Evolutionary conservation across 1,140 invertebrate genomes (phyloP).

Genomic region (Geopemphigus sp.): DNA sequence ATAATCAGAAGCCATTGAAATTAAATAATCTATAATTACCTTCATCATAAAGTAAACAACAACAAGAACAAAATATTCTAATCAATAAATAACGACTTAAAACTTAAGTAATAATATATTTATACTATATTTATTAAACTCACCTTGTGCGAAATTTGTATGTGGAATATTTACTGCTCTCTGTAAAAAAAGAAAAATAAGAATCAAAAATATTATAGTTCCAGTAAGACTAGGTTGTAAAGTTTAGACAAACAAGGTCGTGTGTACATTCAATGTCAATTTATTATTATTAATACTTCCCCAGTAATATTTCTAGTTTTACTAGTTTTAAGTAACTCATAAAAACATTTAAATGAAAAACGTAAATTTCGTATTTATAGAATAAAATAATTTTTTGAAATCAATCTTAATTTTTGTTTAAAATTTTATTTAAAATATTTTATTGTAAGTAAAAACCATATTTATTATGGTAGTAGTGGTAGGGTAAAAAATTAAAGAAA

Average conservation of each 20-base stretch:
- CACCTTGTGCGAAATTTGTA: conserved; percentile 45
- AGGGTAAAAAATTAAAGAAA: too few relatives aligned
- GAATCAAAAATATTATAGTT: conserved; percentile 30
- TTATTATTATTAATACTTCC: not conserved
- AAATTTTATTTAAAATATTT: too few relatives aligned
- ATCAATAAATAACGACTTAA: not conserved
- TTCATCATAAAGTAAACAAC: conserved; percentile 1
- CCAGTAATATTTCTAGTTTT: conserved; percentile 8
- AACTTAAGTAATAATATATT: not conserved
- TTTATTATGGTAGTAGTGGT: too few relatives aligned
- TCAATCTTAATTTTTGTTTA: too few relatives aligned
- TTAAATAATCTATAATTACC: conserved; percentile 2
- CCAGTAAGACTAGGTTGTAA: not conserved
- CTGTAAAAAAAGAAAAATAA: conserved; percentile 45
- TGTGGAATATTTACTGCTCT: conserved; percentile 40
- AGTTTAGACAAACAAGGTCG: not conserved
- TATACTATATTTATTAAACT: conserved; percentile 1
- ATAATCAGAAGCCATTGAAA: conserved; percentile 11
- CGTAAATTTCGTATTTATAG: not conserved
- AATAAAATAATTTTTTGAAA: too few relatives aligned
- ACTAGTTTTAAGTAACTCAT: conserved; percentile 12
- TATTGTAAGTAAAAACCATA: too few relatives aligned
- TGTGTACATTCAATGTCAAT: conserved; percentile 24
- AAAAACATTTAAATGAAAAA: not conserved
- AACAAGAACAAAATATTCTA: conserved; percentile 10